phyloP scores from a whole-genome alignment of 2,113 vertebrate species.

The Cyrtonyx montezumae region DNA sequence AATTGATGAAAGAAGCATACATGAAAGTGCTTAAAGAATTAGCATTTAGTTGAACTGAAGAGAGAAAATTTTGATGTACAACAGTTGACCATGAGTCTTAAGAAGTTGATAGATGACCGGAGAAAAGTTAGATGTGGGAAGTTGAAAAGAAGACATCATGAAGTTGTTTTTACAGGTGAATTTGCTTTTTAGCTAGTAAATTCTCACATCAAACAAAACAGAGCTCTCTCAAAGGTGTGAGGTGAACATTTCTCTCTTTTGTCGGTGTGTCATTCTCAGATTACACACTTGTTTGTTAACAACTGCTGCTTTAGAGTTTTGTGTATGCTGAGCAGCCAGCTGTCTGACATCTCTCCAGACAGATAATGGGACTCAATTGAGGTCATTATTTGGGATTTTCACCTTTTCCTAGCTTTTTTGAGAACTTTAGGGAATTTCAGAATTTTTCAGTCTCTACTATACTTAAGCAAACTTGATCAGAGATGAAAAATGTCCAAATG shows the following conservation, averaged over 20 bases:
- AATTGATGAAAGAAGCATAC: neutral
- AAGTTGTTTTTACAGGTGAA: neutral
- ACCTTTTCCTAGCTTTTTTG: neutral
- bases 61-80: neutral
- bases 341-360: neutral
- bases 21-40: neutral
- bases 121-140: neutral
- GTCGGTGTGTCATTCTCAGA: neutral
- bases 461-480: neutral
- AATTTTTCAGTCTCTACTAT: neutral
- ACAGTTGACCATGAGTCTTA: neutral
- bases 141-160: neutral
- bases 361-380: neutral
- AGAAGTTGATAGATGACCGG: neutral
- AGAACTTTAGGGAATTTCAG: neutral
- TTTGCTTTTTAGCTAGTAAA: neutral
- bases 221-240: neutral
- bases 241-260: neutral
- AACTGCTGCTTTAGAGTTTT: neutral
- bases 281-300: neutral
- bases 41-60: neutral
- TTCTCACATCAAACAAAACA: neutral
- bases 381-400: neutral
- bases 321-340: neutral
- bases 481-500: neutral